phyloP scores from a whole-genome alignment of 2,797 vertebrate species.

The Podargus strigoides region DNA sequence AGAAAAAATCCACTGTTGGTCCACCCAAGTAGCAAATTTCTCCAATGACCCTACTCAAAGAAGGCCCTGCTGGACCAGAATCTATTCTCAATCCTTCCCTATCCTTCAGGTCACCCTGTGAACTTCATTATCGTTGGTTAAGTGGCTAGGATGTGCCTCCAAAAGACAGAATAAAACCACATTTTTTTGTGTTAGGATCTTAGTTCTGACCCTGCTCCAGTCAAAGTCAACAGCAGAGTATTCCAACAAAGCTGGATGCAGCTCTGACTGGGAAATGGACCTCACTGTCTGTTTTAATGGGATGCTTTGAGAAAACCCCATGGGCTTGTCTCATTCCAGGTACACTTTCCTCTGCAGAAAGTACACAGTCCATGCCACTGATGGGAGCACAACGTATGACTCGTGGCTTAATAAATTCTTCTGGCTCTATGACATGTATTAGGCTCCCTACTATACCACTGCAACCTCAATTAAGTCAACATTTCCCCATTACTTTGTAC shows the following conservation, averaged over 20 bases:
- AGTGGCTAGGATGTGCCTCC: neutral
- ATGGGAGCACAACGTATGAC: neutral
- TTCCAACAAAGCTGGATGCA: neutral
- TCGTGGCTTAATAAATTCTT: neutral
- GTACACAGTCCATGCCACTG: neutral
- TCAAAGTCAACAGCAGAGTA: neutral
- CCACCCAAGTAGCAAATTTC: neutral
- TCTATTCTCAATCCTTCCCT: neutral
- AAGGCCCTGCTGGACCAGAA: neutral
- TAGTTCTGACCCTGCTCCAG: neutral
- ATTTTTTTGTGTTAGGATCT: neutral
- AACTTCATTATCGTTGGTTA: neutral
- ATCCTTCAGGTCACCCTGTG: neutral
- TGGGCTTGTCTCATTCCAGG: neutral
- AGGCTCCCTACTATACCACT: neutral
- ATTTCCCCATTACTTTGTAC: neutral
- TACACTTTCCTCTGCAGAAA: neutral
- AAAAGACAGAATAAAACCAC: neutral
- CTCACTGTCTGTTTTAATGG: neutral
- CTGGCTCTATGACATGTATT: neutral
- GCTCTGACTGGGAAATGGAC: fast-evolving
- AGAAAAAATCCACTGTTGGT: neutral
- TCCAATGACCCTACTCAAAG: neutral
- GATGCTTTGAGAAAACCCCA: neutral
- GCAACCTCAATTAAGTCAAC: neutral